Evolutionary conservation across 2,113 vertebrate species (phyloP).

Genomic region (Rhinolophus sinicus): DNA sequence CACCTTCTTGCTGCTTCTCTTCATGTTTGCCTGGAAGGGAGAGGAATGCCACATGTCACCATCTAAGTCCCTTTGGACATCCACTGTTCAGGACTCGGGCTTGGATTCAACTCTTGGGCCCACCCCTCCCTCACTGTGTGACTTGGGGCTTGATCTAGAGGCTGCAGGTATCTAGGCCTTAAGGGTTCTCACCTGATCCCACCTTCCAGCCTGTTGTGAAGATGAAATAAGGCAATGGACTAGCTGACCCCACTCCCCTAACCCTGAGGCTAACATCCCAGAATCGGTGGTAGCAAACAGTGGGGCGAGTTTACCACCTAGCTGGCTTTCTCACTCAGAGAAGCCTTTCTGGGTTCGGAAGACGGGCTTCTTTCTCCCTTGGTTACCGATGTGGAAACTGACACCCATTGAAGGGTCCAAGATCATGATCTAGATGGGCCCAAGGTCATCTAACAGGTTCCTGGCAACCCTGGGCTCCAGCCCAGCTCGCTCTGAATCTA

Average conservation of each 20-base stretch:
- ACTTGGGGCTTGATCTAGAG: too few relatives aligned
- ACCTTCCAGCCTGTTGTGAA: not conserved
- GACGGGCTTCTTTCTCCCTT: not conserved
- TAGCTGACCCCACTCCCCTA: too few relatives aligned
- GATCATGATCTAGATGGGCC: not conserved
- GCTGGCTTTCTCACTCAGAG: not conserved
- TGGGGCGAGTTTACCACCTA: too few relatives aligned
- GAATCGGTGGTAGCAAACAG: not conserved
- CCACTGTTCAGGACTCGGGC: accelerated
- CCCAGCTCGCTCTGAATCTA: not conserved
- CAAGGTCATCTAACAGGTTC: not conserved
- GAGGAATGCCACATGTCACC: constrained; percentile 50
- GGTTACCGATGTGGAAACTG: not conserved
- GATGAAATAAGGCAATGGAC: not conserved
- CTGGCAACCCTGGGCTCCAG: not conserved
- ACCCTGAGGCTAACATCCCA: not conserved
- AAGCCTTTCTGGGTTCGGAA: not conserved
- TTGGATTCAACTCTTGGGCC: too few relatives aligned
- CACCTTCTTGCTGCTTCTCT: constrained; percentile 97
- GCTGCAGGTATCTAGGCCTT: not conserved
- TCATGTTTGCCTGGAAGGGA: constrained; percentile 93
- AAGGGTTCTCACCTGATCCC: not conserved
- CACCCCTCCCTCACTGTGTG: not conserved
- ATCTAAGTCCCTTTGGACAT: accelerated
- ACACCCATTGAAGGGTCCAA: not conserved